A percentile compares a stretch with the other conserved stretches of the same genome.
phyloP scores from a whole-genome alignment of 2,797 vertebrate genomes.

The Peromyscus nudipes region DNA sequence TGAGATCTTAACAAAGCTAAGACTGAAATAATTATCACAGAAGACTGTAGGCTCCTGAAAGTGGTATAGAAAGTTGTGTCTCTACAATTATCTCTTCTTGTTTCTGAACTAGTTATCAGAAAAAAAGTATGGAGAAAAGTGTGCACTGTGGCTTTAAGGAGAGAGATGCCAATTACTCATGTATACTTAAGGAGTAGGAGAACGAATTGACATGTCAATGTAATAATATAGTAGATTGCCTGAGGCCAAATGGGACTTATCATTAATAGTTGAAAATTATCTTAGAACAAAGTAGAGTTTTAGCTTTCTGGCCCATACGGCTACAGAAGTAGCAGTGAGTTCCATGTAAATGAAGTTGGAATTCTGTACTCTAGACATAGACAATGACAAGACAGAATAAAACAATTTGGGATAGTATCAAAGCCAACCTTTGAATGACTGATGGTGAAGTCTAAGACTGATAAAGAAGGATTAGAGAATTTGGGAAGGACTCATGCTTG shows the following conservation, averaged over 20 bases:
- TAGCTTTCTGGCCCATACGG: background rate
- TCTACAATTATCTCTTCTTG: slow-evolving; percentile 18
- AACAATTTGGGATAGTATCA: background rate
- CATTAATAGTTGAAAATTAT: slow-evolving; percentile 30
- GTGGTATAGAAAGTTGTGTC: background rate
- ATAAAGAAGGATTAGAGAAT: background rate
- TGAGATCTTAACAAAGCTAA: background rate
- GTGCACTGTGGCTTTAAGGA: background rate
- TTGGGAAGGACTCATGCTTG: background rate
- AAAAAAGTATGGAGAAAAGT: slow-evolving; percentile 15
- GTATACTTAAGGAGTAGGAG: background rate
- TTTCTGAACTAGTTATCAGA: background rate
- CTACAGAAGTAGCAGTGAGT: background rate
- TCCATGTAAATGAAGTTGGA: background rate
- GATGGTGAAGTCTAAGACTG: background rate
- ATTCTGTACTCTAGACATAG: slow-evolving; percentile 6
- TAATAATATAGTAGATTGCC: background rate
- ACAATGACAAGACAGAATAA: background rate
- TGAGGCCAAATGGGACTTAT: background rate
- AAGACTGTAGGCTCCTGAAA: background rate
- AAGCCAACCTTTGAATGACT: background rate
- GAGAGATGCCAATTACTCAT: background rate
- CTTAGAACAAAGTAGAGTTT: background rate
- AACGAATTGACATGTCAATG: background rate
- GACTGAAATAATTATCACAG: background rate